These are phyloP conservation scores for Phalacrocorax carbo DNA, from an alignment of 2,113 vertebrate species.

Conservation along the genomic window DNA sequence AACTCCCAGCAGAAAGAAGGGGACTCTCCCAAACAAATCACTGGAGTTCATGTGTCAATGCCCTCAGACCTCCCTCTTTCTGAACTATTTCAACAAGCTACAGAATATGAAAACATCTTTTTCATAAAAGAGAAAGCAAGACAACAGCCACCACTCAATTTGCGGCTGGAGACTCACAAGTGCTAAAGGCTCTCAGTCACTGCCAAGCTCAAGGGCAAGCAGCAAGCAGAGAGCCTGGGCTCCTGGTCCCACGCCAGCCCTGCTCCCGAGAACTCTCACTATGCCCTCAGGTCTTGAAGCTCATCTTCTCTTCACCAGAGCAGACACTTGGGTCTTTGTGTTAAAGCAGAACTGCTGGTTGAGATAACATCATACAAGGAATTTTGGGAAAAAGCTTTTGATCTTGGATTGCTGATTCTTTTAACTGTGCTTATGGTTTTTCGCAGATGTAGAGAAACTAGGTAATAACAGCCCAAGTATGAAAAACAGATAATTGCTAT, in stretches of 20 bases:
- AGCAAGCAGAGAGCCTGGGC: background rate
- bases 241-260: background rate
- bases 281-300: background rate
- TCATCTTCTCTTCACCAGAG: background rate
- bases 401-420: background rate
- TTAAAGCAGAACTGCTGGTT: background rate
- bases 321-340: background rate
- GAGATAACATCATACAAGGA: background rate
- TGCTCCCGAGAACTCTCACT: background rate
- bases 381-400: background rate
- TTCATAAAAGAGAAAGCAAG: background rate
- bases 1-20: background rate
- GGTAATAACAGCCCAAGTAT: background rate
- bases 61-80: background rate
- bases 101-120: background rate
- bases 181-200: background rate
- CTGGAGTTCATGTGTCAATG: background rate
- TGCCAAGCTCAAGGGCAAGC: background rate
- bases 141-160: background rate
- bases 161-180: background rate
- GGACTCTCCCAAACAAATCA: background rate
- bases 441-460: background rate
- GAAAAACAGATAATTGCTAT: background rate
- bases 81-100: background rate
- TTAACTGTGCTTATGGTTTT: background rate